Conservation (phyloP, 2,888 invertebrate species). For the Neoaliturus tenellus region DNA sequence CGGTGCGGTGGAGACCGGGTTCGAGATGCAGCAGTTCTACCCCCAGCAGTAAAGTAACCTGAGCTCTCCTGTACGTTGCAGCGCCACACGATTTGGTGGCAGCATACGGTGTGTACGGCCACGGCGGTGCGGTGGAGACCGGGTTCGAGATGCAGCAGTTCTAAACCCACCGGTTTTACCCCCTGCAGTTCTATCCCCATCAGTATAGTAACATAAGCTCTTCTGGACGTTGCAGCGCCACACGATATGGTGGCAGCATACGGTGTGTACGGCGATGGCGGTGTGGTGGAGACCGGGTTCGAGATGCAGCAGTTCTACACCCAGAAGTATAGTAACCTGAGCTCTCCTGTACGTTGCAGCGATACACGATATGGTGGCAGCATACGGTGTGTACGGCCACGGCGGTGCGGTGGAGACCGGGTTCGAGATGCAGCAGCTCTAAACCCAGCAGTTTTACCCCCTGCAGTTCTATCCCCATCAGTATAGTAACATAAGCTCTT, state of each 20-base stretch:
- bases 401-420: constrained; percentile 19
- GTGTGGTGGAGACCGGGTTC: constrained; percentile 39
- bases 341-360: no score
- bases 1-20: constrained; percentile 30
- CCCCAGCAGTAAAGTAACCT: no score
- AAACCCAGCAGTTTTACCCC: constrained; percentile 18
- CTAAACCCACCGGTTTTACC: constrained; percentile 30
- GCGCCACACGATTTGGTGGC: constrained; percentile 31
- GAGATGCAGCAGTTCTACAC: constrained; percentile 21
- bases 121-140: constrained; percentile 21
- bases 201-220: no score
- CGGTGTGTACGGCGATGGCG: constrained; percentile 15
- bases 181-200: constrained; percentile 28
- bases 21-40: constrained; percentile 21
- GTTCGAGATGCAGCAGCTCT: constrained; percentile 8
- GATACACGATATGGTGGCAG: constrained; percentile 28
- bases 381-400: constrained; percentile 36
- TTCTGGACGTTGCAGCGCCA: no score
- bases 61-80: no score
- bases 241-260: constrained; percentile 40
- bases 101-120: constrained; percentile 33
- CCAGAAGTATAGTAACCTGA: no score
- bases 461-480: no score
- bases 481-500: no score
- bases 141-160: constrained; percentile 27